Evolutionary conservation across 2,113 vertebrate species (phyloP), one percentile per base, ranked within the genome.

Genomic region (Gavialis gangeticus): DNA sequence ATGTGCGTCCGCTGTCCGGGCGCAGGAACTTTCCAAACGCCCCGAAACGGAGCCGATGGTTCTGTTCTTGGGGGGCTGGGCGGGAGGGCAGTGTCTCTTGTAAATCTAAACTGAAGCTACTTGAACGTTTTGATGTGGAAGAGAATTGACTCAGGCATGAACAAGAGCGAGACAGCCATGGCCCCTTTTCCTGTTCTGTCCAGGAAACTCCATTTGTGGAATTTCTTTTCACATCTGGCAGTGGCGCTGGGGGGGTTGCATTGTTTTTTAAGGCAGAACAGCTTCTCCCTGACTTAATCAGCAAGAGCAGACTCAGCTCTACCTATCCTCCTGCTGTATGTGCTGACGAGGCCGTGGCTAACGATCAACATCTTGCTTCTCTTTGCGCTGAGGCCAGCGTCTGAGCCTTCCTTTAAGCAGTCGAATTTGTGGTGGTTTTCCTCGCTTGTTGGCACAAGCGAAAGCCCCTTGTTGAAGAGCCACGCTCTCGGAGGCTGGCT

Each of bases 221-320:
- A 81, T 94, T 88, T 75, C 15, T 55, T 87, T 81, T 91, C 79
- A 85, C 91, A 91, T 94, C 94, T 95, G 95, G 93, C 85, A 75
- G 28, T 5, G 54, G 79, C 0, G 1, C 6, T 76, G 78, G 54
- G 0, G 69, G 66, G 85, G 1, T n/a, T 21, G 16, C 12, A 46
- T 57, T 22, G 19, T 54, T 71, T 64, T 56, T 55, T 25, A 90
- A 86, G 82, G 75, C 79, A 88, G 89, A 92, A 18, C 90, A 90
- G 85, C 82, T 67, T 85, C 76, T 73, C n/a, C 2, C 64, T 3
- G 58, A n/a, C 46, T 16, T 57, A 54, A 12, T 2, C 63, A 27
- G 69, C 80, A 83, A 82, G 54, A 82, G n/a, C 69, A 1, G 3
- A 4, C 89, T 79, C 54, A 0, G 55, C 12, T 3, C 30, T 88